A percentile compares a stretch with the other conserved stretches of the same genome.
These are phyloP conservation scores for Asarcornis scutulata DNA, from an alignment of 2,113 vertebrate species.

Conservation along the genomic window DNA sequence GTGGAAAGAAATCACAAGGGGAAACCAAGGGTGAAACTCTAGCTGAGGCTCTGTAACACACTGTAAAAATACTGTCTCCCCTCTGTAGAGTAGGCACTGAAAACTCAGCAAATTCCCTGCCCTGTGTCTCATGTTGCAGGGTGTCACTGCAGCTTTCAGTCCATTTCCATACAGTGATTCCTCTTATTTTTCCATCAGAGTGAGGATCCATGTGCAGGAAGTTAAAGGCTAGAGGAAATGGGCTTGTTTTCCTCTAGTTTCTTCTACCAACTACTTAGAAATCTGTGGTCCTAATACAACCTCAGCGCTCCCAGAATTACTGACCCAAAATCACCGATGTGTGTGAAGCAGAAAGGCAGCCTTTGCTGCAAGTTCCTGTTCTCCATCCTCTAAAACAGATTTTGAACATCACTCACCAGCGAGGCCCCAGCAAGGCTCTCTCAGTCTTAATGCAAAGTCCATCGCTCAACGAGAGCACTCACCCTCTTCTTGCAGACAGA, in stretches of 20 bases:
- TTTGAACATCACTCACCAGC: neutral
- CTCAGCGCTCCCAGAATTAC: neutral
- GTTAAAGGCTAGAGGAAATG: neutral
- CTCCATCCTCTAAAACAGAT: neutral
- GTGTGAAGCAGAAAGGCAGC: neutral
- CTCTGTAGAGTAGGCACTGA: rapidly evolving
- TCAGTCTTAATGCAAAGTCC: neutral
- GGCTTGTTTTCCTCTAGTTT: neutral
- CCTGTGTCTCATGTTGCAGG: rapidly evolving
- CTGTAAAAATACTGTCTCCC: neutral
- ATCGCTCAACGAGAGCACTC: rapidly evolving
- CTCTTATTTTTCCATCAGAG: neutral
- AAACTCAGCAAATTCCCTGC: neutral
- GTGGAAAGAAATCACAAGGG: neutral
- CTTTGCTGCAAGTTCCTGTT: neutral
- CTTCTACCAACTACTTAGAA: neutral
- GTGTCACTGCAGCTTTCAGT: neutral
- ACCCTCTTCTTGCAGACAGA: neutral
- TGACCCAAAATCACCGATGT: neutral
- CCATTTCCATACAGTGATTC: neutral
- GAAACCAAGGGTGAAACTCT: constrained; percentile 19
- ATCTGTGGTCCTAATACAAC: rapidly evolving
- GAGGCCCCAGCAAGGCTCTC: neutral
- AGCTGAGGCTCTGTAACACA: neutral
- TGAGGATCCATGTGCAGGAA: neutral